phyloP scores from a whole-genome alignment of 2,888 invertebrate genomes.

The Scaptomyza tumidula region DNA sequence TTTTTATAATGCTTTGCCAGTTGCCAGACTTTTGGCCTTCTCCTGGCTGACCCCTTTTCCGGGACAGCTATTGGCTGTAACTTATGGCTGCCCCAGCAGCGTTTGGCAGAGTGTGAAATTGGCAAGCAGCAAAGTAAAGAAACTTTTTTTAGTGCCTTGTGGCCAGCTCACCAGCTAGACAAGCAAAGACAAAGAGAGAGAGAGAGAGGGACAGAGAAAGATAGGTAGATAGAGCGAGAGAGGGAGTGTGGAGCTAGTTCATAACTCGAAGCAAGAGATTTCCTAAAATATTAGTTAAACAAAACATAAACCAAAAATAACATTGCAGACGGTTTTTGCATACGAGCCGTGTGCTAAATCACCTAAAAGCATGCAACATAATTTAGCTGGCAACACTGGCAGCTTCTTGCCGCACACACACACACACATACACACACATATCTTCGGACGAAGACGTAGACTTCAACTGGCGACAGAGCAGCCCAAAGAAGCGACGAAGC shows the following conservation, averaged over 20 bases:
- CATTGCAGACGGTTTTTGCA: constrained; percentile 77
- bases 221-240: background rate
- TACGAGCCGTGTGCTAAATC: constrained; percentile 75
- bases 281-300: constrained; percentile 79
- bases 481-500: constrained; percentile 81
- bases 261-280: constrained; percentile 76
- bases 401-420: constrained; percentile 61
- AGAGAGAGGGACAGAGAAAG: background rate
- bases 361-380: constrained; percentile 80
- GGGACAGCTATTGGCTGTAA: constrained; percentile 61
- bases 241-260: constrained; percentile 46
- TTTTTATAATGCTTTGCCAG: constrained; percentile 27
- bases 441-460: constrained; percentile 25
- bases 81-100: constrained; percentile 72
- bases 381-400: constrained; percentile 65
- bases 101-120: constrained; percentile 79
- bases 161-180: constrained; percentile 41
- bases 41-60: constrained; percentile 48
- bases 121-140: constrained; percentile 75
- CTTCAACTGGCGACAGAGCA: constrained; percentile 53
- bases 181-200: background rate
- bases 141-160: constrained; percentile 61
- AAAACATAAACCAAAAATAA: constrained; percentile 73
- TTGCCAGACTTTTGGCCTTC: constrained; percentile 33
- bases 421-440: background rate